phyloP scores from a whole-genome alignment of 2,797 vertebrate genomes.

The Microcaecilia unicolor region DNA sequence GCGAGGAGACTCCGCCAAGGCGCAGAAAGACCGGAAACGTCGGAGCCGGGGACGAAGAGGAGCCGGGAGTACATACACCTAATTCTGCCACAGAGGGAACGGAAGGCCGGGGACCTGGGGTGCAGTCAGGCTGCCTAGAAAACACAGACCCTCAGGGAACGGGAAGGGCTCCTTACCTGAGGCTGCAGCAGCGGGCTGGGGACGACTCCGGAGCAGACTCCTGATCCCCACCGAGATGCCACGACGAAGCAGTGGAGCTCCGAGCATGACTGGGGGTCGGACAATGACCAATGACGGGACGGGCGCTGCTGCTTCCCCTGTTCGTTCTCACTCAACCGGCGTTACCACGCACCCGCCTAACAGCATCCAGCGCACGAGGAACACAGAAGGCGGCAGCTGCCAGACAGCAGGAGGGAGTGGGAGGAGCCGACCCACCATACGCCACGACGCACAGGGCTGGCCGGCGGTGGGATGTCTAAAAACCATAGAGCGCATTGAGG shows the following conservation, averaged over 20 bases:
- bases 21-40: no score
- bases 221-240: constrained; percentile 4
- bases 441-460: neutral
- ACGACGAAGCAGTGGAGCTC: constrained; percentile 1
- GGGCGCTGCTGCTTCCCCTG: neutral
- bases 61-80: no score
- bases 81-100: rapidly evolving
- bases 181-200: constrained; percentile 16
- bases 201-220: constrained; percentile 2
- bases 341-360: neutral
- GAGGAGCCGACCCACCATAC: neutral
- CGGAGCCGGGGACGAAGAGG: neutral
- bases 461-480: neutral
- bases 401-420: constrained; percentile 15
- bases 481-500: no score
- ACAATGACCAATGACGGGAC: neutral
- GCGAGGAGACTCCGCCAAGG: no score
- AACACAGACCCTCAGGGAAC: neutral
- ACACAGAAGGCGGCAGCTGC: no score
- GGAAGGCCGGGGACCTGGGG: neutral
- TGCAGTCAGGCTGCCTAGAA: no score
- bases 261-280: neutral
- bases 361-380: no score
- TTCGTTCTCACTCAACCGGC: neutral
- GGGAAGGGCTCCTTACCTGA: neutral